Conservation (phyloP, 2,797 vertebrate species). For the Falco peregrinus region DNA sequence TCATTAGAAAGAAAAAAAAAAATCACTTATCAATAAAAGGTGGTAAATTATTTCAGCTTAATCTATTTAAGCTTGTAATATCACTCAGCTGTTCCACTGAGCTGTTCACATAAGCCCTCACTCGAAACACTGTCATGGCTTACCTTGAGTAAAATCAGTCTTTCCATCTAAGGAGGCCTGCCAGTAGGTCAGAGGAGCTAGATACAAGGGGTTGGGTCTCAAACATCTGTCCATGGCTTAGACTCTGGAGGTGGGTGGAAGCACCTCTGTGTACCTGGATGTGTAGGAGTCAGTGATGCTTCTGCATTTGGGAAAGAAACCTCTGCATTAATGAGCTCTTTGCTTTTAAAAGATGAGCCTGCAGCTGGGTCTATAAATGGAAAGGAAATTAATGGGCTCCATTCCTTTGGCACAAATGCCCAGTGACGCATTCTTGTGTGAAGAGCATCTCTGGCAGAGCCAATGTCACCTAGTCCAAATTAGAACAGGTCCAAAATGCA, state of each 20-base stretch:
- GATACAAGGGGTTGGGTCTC: neutral
- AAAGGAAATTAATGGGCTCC: neutral
- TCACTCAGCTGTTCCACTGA: neutral
- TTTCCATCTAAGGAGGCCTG: neutral
- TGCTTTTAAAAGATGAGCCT: neutral
- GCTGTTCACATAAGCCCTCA: neutral
- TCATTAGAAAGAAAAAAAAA: neutral
- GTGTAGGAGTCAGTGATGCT: fast-evolving
- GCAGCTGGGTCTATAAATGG: neutral
- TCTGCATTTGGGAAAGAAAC: neutral
- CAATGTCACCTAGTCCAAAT: neutral
- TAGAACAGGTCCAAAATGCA: neutral
- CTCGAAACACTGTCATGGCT: neutral
- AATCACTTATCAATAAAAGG: neutral
- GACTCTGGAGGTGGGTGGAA: neutral
- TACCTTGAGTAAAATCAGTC: neutral
- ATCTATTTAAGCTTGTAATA: neutral
- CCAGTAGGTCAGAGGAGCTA: neutral
- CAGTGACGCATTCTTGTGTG: neutral
- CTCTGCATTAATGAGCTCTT: neutral
- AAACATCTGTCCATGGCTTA: neutral
- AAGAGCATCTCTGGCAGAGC: neutral
- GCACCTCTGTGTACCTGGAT: neutral
- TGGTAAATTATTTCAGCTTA: neutral
- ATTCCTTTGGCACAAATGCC: neutral